phyloP scores from a whole-genome alignment of 2,113 vertebrate species.

The Corythornis madagascariensis region DNA sequence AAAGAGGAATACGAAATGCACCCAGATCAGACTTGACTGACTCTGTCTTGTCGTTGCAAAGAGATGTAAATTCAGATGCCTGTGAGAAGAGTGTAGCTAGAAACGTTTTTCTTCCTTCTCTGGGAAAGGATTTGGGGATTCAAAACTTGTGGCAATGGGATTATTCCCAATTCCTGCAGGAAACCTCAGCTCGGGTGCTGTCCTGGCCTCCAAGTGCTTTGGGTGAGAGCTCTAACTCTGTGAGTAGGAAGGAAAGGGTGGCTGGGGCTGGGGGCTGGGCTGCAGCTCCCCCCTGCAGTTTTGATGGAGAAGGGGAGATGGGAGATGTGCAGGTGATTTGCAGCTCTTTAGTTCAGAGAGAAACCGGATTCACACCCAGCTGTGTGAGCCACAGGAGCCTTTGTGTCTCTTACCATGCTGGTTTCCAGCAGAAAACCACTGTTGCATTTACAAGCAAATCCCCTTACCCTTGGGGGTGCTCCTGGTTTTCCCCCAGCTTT shows the following conservation, averaged over 20 bases:
- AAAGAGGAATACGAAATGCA: background rate
- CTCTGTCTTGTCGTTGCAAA: background rate
- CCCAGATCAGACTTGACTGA: background rate
- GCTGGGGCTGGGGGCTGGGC: background rate
- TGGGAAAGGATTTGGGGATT: background rate
- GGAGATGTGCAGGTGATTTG: background rate
- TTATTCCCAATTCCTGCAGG: background rate
- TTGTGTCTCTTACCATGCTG: fast-evolving
- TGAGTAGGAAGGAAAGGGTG: background rate
- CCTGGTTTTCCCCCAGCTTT: background rate
- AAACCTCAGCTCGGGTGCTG: background rate
- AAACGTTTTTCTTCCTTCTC: background rate
- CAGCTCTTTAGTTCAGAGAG: background rate
- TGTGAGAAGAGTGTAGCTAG: background rate
- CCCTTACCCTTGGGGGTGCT: background rate
- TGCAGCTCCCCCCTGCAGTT: fast-evolving
- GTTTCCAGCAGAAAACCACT: background rate
- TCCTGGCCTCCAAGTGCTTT: fast-evolving
- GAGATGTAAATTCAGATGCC: background rate
- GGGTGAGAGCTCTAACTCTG: background rate
- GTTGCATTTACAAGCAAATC: background rate
- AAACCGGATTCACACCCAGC: background rate
- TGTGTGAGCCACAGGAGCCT: background rate
- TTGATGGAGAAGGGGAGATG: background rate
- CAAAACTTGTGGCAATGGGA: background rate